These are phyloP conservation scores for Phoebastria nigripes DNA, from an alignment of 2,797 vertebrate species.

Conservation along the genomic window DNA sequence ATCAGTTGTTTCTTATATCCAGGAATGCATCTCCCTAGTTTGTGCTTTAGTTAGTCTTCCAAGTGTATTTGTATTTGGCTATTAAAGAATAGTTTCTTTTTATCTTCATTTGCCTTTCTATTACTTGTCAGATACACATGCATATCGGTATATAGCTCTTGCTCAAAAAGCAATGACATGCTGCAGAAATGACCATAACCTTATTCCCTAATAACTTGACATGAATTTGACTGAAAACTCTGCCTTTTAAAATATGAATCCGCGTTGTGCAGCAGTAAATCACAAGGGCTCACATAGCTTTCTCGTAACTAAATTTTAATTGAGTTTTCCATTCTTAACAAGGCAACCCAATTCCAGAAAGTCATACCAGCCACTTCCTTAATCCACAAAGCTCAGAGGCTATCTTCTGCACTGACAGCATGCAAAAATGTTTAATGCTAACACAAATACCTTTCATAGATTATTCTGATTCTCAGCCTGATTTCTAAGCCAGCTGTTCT, in stretches of 20 bases:
- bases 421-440: slow-evolving; percentile 70
- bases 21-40: neutral
- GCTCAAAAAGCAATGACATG: neutral
- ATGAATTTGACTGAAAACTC: neutral
- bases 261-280: neutral
- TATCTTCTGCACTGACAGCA: slow-evolving; percentile 45
- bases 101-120: neutral
- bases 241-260: neutral
- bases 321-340: slow-evolving; percentile 12
- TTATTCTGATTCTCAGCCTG: slow-evolving; percentile 65
- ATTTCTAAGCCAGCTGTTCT: slow-evolving; percentile 78
- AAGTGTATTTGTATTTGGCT: neutral
- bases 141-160: neutral
- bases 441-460: slow-evolving; percentile 73
- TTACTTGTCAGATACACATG: neutral
- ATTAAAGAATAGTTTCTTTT: neutral
- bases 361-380: neutral
- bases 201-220: neutral
- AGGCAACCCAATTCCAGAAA: slow-evolving; percentile 46
- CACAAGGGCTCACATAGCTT: neutral
- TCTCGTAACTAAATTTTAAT: slow-evolving; percentile 19
- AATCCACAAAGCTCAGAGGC: slow-evolving; percentile 43
- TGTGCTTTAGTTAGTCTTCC: neutral
- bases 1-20: neutral
- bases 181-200: neutral